Percentiles rank a stretch among this genome's conserved stretches.
Evolutionary conservation across 1,140 invertebrate genomes (phyloP).

Genomic region (Sinella curviseta): DNA sequence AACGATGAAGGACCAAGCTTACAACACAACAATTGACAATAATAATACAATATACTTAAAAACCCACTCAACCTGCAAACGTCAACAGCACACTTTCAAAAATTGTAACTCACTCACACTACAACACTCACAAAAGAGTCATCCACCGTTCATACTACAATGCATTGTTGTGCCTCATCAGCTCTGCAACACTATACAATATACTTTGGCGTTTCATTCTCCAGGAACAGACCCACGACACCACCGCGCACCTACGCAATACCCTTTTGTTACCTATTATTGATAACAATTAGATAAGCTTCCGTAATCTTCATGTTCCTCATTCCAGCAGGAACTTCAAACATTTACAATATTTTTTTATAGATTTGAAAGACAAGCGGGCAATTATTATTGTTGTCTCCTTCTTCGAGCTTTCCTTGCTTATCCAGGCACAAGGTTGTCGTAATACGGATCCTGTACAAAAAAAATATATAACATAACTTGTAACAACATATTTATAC

Average conservation of each 20-base stretch:
- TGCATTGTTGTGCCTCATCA: background rate
- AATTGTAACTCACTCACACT: slow-evolving; percentile 12
- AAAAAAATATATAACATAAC: too few species aligned
- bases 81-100: background rate
- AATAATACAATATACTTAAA: too few species aligned
- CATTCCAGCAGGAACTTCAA: background rate
- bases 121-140: background rate
- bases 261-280: background rate
- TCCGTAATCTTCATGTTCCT: background rate
- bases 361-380: background rate
- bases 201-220: background rate
- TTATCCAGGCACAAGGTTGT: too few species aligned
- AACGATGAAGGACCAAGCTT: too few species aligned
- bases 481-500: too few species aligned
- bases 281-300: background rate
- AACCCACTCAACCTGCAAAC: background rate
- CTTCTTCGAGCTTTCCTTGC: too few species aligned
- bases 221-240: background rate
- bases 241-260: too few species aligned
- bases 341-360: background rate
- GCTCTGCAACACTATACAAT: background rate
- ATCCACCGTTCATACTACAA: slow-evolving; percentile 13
- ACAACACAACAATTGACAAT: too few species aligned
- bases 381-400: too few species aligned
- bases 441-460: too few species aligned